These are phyloP conservation scores for Scortum barcoo DNA, from an alignment of 2,113 vertebrate genomes.

Conservation along the genomic window DNA sequence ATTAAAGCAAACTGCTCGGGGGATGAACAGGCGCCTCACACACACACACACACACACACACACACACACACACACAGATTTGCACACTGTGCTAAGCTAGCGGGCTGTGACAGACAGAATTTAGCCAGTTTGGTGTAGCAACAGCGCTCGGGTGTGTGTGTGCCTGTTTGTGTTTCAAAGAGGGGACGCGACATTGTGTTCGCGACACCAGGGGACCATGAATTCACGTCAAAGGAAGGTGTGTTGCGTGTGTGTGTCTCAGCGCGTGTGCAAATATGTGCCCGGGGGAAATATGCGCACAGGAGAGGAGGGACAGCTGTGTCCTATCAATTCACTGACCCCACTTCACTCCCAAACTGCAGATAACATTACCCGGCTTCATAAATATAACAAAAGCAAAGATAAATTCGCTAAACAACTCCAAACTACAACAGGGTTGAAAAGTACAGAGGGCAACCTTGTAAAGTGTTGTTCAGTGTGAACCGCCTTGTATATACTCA, in stretches of 20 bases:
- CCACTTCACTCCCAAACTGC: constrained; percentile 52
- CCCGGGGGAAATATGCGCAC: constrained; percentile 62
- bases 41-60: constrained; percentile 10
- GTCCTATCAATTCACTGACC: constrained; percentile 69
- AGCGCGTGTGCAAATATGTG: constrained; percentile 41
- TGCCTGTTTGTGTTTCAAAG: neutral
- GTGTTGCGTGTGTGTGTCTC: constrained; percentile 36
- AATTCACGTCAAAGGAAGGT: constrained; percentile 32
- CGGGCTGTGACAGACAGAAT: neutral
- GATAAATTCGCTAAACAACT: constrained; percentile 38
- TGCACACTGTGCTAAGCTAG: constrained; percentile 21
- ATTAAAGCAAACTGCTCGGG: constrained; percentile 75
- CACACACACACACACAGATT: constrained; percentile 21
- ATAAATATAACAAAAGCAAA: constrained; percentile 59
- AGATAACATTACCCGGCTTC: constrained; percentile 48
- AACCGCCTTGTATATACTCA: constrained; percentile 12
- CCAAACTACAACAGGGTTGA: constrained; percentile 40
- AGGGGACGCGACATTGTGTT: constrained; percentile 24
- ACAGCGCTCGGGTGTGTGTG: neutral
- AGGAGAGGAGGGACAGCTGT: constrained; percentile 55
- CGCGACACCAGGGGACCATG: neutral
- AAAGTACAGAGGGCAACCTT: constrained; percentile 47
- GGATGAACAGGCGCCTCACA: constrained; percentile 57
- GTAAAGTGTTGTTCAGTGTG: constrained; percentile 37
- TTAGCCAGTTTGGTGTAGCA: constrained; percentile 8